Conservation (phyloP, 2,113 vertebrate genomes). For the Condylura cristata region DNA sequence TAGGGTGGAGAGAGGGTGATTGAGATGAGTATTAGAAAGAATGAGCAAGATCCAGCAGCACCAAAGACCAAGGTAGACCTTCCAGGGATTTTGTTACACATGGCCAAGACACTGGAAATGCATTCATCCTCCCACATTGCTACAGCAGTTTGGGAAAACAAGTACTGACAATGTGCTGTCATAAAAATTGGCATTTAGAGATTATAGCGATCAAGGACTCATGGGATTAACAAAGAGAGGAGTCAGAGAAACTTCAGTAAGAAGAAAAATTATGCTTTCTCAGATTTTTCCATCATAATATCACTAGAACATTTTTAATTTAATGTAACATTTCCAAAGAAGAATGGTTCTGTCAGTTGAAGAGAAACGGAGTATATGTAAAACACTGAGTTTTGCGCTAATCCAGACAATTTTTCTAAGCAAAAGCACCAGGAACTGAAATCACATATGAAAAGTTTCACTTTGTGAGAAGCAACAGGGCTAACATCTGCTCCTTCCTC, state of each 20-base stretch:
- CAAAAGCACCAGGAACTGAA: background rate
- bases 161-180: conserved; percentile 37
- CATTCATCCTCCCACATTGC: background rate
- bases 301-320: conserved; percentile 43
- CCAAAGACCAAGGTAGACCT: background rate
- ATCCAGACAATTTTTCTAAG: background rate
- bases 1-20: background rate
- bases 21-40: background rate
- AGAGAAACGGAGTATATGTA: background rate
- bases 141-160: background rate
- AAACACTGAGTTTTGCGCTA: background rate
- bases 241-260: conserved; percentile 55
- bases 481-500: background rate
- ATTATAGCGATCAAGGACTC: conserved; percentile 32
- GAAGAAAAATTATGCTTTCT: conserved; percentile 12
- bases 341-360: background rate
- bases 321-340: conserved; percentile 47
- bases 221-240: conserved; percentile 6
- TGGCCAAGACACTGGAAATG: background rate
- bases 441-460: background rate
- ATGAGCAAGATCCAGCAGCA: background rate
- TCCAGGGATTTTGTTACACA: background rate
- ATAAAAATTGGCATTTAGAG: conserved; percentile 55
- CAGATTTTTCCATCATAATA: conserved; percentile 1
- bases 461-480: too few relatives aligned